Base-by-base conservation (phyloP, 2,888 invertebrate species). In the Mesoligia furuncula region DNA sequence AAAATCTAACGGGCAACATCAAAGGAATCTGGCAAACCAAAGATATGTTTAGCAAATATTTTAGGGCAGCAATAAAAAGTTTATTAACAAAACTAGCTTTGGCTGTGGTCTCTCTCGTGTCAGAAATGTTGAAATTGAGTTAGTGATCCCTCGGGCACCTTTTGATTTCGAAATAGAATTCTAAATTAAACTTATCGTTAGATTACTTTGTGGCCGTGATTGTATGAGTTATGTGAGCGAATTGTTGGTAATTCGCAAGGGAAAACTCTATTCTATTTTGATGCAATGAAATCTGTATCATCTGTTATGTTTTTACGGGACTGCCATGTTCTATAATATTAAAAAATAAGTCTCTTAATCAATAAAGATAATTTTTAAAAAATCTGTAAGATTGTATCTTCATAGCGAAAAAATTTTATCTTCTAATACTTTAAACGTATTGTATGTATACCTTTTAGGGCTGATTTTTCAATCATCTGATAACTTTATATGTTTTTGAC, bases 11-110 rank as follows among this genome's bases (percentile, higher is more conserved):
- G 70, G 61, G 64, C 45, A 80, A 84, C 86, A 87, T 87, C 87
- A 87, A 87, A 87, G 57, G 70, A 84, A 79, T 84, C 74, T 86
- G 77, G 78, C 42, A 65, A 75, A 77, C 78, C 81, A 79, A 68
- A 73, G 36, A 81, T 80, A 85, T 78, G 78, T 79, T 73, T 54
- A 73, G 81, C 77, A 78, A 85, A 82, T 85, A 83, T 80, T 75
- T 83, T 78, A 83, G 83, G 76, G 75, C 75, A 13, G 84, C 77
- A 39, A 81, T 85, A 80, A 81, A 89, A 82, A 84, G 67, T 79
- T 78, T 84, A 87, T 77, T 78, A 61, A 73, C 57, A 62, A 76
- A 80, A 87, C 79, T 79, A 83, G 80, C 54, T 65, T 45, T 7
- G 70, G 31, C 20, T 73, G 81, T 11, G 87, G 85, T 78, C 77